Conservation (phyloP, 2,113 vertebrate genomes). For the Gadus macrocephalus region DNA sequence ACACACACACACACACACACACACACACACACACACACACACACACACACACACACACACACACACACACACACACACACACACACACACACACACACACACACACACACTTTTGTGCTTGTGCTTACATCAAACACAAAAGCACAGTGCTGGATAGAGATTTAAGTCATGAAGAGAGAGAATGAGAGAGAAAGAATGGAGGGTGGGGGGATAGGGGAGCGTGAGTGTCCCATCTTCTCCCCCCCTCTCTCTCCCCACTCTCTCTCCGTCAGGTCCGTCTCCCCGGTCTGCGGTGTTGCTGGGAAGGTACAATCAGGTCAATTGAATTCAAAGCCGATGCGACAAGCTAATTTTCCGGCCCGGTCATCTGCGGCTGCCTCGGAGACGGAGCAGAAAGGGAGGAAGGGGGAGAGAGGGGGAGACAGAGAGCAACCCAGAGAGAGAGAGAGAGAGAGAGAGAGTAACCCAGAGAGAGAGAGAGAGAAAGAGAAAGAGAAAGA, state of each 20-base stretch:
- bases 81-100: background rate
- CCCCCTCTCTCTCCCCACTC: background rate
- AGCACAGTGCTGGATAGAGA: constrained; percentile 22
- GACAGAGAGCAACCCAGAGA: constrained; percentile 4
- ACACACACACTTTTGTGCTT: background rate
- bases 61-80: no score
- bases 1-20: no score
- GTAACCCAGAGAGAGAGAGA: background rate
- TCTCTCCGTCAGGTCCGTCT: background rate
- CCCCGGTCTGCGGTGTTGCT: no score
- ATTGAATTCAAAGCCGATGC: constrained; percentile 74
- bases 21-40: background rate
- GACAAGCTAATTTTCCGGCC: constrained; percentile 77
- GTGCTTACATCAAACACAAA: background rate
- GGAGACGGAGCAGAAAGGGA: constrained; percentile 28
- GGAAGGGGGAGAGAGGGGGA: constrained; percentile 11
- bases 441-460: no score
- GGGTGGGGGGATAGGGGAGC: no score
- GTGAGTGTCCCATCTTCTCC: no score
- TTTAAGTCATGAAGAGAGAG: constrained; percentile 6
- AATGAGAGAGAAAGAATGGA: no score
- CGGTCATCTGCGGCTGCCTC: constrained; percentile 65
- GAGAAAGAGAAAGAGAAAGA: constrained; percentile 2
- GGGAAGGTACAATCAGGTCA: constrained; percentile 73
- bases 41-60: background rate